Conservation (phyloP, 2,888 invertebrate genomes). For the Drosophila infuscata region DNA sequence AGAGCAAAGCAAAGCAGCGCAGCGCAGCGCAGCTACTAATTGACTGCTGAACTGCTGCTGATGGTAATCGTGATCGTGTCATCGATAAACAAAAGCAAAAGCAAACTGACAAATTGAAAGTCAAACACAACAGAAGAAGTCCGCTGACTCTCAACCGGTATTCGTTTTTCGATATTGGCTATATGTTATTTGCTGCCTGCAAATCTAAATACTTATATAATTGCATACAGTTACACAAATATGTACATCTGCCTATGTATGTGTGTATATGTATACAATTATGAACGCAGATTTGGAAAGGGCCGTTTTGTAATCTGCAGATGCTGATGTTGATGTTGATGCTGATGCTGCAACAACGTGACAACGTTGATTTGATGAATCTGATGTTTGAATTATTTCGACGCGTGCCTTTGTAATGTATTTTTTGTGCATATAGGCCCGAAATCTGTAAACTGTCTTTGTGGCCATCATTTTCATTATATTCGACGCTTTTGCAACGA, state of each 20-base stretch:
- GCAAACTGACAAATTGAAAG: slow-evolving; percentile 53
- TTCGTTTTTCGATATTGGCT: slow-evolving; percentile 9
- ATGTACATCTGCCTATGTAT: not conserved
- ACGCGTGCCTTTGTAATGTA: slow-evolving; percentile 45
- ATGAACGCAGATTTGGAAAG: slow-evolving; percentile 68
- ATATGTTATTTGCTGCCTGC: slow-evolving; percentile 12
- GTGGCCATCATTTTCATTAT: slow-evolving; percentile 53
- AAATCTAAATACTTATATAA: slow-evolving; percentile 36
- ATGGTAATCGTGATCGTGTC: slow-evolving; percentile 60
- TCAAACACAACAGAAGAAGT: slow-evolving; percentile 20
- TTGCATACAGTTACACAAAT: slow-evolving; percentile 3
- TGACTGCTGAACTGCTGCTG: slow-evolving; percentile 46
- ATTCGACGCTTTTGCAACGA: slow-evolving; percentile 60
- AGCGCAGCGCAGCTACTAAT: slow-evolving; percentile 42
- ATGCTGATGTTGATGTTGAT: slow-evolving; percentile 31
- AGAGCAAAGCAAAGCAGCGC: not conserved
- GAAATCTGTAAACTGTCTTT: slow-evolving; percentile 41
- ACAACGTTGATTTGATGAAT: slow-evolving; percentile 35
- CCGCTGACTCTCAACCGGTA: slow-evolving; percentile 27
- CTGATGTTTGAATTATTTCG: slow-evolving; percentile 21
- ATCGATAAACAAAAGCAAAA: slow-evolving; percentile 58
- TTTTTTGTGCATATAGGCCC: slow-evolving; percentile 11
- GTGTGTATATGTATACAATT: slow-evolving; percentile 53
- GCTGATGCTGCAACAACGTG: slow-evolving; percentile 28
- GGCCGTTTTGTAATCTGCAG: slow-evolving; percentile 57